phyloP scores from a whole-genome alignment of 23 tunicate species.

The Corella eumyota region DNA sequence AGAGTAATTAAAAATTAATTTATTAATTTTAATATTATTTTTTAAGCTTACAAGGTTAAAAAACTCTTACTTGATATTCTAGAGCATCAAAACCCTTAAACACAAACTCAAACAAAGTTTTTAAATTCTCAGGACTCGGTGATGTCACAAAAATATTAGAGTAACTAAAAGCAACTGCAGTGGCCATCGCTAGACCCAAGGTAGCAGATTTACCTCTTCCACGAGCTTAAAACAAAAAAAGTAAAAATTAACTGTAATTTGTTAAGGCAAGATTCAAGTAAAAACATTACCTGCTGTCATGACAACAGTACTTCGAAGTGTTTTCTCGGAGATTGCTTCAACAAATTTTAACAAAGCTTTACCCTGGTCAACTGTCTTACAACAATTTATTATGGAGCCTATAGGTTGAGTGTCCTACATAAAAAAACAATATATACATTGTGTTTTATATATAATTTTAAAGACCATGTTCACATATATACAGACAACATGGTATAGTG shows the following conservation, averaged over 20 bases:
- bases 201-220: conserved; percentile 95
- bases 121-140: conserved; percentile 84
- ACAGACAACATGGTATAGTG: too few species aligned
- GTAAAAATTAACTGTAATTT: too few species aligned
- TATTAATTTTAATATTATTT: not conserved
- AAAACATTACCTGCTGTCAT: conserved; percentile 70
- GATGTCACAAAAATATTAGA: conserved; percentile 92
- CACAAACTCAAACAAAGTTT: conserved; percentile 82
- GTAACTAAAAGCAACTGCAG: conserved; percentile 88
- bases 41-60: too few species aligned
- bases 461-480: too few species aligned
- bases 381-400: conserved; percentile 66
- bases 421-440: too few species aligned
- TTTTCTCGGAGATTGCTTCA: conserved; percentile 75
- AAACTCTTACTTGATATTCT: conserved; percentile 75
- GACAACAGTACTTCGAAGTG: conserved; percentile 57
- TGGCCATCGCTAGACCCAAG: conserved; percentile 67
- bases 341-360: conserved; percentile 80
- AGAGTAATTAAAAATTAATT: not conserved
- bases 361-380: conserved; percentile 84
- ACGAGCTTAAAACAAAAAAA: conserved; percentile 32
- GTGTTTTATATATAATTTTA: too few species aligned
- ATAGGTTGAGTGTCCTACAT: conserved; percentile 83
- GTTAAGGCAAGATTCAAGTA: not conserved
- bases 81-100: conserved; percentile 94